These are phyloP conservation scores for Andricus grossulariae DNA, from an alignment of 1,140 invertebrate species.

Conservation along the genomic window DNA sequence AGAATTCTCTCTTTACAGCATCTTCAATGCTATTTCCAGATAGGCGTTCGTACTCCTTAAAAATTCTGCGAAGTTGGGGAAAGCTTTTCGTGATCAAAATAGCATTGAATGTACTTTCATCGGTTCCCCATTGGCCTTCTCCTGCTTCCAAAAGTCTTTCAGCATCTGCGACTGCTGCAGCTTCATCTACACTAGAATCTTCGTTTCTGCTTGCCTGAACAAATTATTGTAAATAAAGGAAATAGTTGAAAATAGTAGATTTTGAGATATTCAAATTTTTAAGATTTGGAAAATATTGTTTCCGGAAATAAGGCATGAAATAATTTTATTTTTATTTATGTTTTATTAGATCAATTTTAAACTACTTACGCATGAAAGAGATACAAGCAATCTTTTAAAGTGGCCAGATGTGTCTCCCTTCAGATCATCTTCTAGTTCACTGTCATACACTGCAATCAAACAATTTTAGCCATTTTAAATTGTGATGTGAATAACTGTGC, in stretches of 20 bases:
- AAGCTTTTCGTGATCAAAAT: constrained; percentile 87
- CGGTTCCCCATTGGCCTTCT: constrained; percentile 90
- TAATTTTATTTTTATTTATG: not conserved
- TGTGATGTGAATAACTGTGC: not conserved
- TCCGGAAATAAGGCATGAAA: not conserved
- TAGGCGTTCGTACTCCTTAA: constrained; percentile 86
- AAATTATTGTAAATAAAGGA: constrained; percentile 39
- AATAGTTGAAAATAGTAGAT: not conserved
- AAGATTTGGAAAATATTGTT: too few relatives aligned
- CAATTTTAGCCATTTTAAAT: constrained; percentile 31
- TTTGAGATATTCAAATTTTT: too few relatives aligned
- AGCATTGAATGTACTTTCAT: constrained; percentile 91
- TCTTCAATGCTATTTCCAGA: constrained; percentile 88
- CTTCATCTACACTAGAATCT: constrained; percentile 79
- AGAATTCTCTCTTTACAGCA: constrained; percentile 92
- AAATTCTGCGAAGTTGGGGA: constrained; percentile 88
- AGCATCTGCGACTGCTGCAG: constrained; percentile 82
- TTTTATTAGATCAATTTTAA: not conserved
- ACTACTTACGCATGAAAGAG: constrained; percentile 81
- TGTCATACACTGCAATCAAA: constrained; percentile 81
- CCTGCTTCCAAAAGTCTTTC: constrained; percentile 83
- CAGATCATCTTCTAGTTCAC: constrained; percentile 87
- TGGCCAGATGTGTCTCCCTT: constrained; percentile 91
- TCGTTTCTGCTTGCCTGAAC: constrained; percentile 75
- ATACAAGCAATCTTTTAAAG: constrained; percentile 89